Base-by-base conservation (phyloP, 2,113 vertebrate species). In the Lophotis ruficrista region DNA sequence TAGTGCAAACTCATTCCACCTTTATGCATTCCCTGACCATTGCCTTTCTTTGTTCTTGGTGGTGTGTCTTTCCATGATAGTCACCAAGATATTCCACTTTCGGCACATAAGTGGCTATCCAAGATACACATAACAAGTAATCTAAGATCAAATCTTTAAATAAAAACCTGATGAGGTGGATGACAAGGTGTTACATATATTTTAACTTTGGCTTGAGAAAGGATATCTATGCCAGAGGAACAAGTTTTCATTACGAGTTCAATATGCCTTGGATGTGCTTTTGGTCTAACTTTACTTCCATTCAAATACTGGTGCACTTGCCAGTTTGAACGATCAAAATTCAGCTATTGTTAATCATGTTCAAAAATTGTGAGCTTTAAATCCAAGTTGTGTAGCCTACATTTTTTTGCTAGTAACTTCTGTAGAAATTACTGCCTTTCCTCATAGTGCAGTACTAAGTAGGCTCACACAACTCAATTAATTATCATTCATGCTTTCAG, bases 41-140 rank as follows among this genome's bases (percentile, higher is more conserved):
- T 57, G 31, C 10, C 7, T 10, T 45, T 35, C 21, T 77, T 53
- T 30, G 8, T 14, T 57, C 25, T 38, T 14, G 22, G 30, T 48
- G 0, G 0, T 8, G 6, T 45, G 15, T 12, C 7, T 89, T 77
- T 77, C 41, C 68, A 25, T 7, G 10, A 43, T 12, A 33, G 10
- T 35, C 37, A 69, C 9, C 7, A 65, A 61, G 6, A 9, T 69
- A 35, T 50, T 77, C 30, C 5, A 2, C 11, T 61, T 89, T n/a
- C 14, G 50, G 18, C 0, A 0, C 4, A 1, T 8, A 57, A 7
- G 0, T 48, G 7, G 35, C 41, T 70, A 31, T 19, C n/a, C 5
- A 3, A 84, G 70, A 87, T 16, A 41, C 17, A 50, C 3, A 13
- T 62, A 41, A 21, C 8, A 33, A 60, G 18, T 15, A 56, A 48